Evolutionary conservation across 2,113 vertebrate species (phyloP), one percentile per base, ranked within the genome.

Genomic region (Actinemys pallida): DNA sequence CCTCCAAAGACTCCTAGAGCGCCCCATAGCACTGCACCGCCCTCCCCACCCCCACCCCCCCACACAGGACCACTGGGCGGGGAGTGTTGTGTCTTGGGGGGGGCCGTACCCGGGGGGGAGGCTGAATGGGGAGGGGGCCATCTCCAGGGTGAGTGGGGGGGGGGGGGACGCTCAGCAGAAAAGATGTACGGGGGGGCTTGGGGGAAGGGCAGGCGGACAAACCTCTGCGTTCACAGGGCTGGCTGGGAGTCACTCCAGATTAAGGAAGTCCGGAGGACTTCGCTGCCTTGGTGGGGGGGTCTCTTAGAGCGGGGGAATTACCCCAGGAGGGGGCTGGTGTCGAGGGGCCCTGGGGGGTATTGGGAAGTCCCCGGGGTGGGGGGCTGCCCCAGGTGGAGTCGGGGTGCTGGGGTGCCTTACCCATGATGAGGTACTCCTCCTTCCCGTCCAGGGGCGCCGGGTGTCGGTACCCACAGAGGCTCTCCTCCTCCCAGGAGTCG

Each of bases 381-480:
- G 57, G 16, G 50, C 50, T 17, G 50, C 50, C 50, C 3, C 56
- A 57, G 24, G 56, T 24, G 10, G 56, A 4, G 56, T 57, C 24
- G 13, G 69, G n/a, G 35, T 72, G n/a, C 10, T 5, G 12, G 50
- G 39, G 11, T 19, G 39, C 82, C 96, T 94, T 83, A 98, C 98
- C 98, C 31, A 97, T 79, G 20, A 98, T 78, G 82, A 98, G 83
- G 89, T 97, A 98, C 35, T 97, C 52, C 52, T 52, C 98, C 86
- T 98, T 76, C 13, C 94, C 97, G 87, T 90, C 92, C 93, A 96
- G 88, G 45, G 92, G 85, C 16, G 89, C 94, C 5, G 9, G 10
- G 65, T 97, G 96, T 6, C 72, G n/a, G 39, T 98, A 98, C 10
- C 98, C 97, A 6, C 98, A 98, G 91, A 98, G 3, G 27, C 95